Evolutionary conservation across 1,140 invertebrate species (phyloP).

Genomic region (Paracyclopina nana): DNA sequence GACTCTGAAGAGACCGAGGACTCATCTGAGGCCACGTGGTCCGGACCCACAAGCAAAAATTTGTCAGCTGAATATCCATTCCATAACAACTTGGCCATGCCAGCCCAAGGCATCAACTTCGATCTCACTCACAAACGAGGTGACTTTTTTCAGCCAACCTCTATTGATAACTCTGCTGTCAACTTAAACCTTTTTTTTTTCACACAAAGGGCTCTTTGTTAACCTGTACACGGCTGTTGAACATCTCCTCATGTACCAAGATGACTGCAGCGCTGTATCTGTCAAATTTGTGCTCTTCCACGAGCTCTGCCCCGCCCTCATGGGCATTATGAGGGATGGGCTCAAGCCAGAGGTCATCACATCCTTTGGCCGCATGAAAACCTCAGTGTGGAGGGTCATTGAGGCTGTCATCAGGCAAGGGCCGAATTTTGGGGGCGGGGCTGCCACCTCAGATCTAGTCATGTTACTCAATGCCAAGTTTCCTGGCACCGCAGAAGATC

Average conservation of each 20-base stretch:
- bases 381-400: constrained; percentile 9
- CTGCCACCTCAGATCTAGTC: constrained; percentile 10
- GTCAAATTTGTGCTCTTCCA: constrained; percentile 1
- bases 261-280: not conserved
- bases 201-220: not conserved
- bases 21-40: not conserved
- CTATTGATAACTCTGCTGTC: not conserved
- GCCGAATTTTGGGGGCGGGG: not conserved
- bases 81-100: not conserved
- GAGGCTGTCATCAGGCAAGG: constrained; percentile 8
- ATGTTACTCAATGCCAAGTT: constrained; percentile 14
- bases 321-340: constrained; percentile 6
- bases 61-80: constrained; percentile 14
- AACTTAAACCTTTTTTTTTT: not conserved
- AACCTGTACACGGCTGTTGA: constrained; percentile 7
- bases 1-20: not conserved
- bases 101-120: constrained; percentile 10
- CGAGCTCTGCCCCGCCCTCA: constrained; percentile 11
- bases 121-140: constrained; percentile 15
- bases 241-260: constrained; percentile 1
- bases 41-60: not conserved
- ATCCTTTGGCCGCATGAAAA: constrained; percentile 11
- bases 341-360: constrained; percentile 11
- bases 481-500: not conserved
- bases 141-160: not conserved